Conservation (phyloP, 2,888 invertebrate species). For the Pomacea canaliculata region DNA sequence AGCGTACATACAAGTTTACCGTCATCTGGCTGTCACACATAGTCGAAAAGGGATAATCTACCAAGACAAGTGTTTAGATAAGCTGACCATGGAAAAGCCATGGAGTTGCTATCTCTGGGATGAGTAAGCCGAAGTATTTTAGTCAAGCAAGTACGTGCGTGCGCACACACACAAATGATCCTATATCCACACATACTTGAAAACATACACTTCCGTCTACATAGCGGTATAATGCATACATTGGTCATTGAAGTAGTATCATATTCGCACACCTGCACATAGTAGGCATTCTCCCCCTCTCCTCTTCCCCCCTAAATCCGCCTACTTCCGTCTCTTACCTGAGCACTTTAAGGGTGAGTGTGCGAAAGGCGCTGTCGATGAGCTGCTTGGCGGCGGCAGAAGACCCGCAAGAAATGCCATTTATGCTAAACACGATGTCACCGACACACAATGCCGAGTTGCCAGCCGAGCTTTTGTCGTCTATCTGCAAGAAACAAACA, state of each 20-base stretch:
- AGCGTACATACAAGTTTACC: no score
- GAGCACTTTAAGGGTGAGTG: conserved; percentile 58
- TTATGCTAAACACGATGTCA: conserved; percentile 60
- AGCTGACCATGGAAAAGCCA: no score
- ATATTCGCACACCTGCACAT: conserved; percentile 1
- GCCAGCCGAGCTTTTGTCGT: conserved; percentile 41
- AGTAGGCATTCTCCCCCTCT: background rate
- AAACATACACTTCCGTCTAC: conserved; percentile 1
- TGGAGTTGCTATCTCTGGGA: no score
- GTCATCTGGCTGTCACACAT: no score
- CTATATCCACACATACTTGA: background rate
- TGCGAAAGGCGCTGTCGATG: conserved; percentile 62
- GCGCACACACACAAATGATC: background rate
- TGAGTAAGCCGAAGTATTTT: no score
- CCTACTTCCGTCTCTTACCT: conserved; percentile 47
- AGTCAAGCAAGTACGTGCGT: no score
- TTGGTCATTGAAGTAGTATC: no score
- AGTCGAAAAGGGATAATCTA: no score
- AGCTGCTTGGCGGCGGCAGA: conserved; percentile 56
- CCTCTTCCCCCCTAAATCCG: background rate
- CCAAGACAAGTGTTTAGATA: no score
- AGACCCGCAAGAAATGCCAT: conserved; percentile 55
- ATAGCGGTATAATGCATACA: background rate
- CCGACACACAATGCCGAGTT: conserved; percentile 47
- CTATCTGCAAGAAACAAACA: conserved; percentile 36